A percentile compares a stretch with the other conserved stretches of the same genome.
Evolutionary conservation across 2,113 vertebrate genomes (phyloP).

Genomic region (Thamnaconus septentrionalis): DNA sequence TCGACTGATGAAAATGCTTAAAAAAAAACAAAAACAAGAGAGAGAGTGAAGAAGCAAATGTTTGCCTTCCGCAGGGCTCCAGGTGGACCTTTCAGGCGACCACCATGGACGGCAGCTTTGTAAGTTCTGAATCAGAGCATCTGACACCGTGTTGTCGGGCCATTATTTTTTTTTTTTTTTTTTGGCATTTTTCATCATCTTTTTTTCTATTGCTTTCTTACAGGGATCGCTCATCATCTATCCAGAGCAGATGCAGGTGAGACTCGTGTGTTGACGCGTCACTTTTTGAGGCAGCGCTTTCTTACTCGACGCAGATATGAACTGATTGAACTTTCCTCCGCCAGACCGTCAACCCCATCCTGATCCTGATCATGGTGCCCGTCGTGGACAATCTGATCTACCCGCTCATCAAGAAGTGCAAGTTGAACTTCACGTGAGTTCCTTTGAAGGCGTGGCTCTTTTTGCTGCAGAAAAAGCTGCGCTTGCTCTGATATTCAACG

Average conservation of each 20-base stretch:
- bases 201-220: constrained; percentile 5
- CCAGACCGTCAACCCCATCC: constrained; percentile 90
- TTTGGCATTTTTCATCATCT: not conserved
- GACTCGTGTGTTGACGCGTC: not conserved
- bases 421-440: constrained; percentile 91
- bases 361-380: constrained; percentile 89
- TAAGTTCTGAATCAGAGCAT: constrained; percentile 60
- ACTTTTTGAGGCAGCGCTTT: not conserved
- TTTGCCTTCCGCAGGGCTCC: constrained; percentile 80
- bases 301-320: not conserved
- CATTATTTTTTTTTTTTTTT: not conserved
- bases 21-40: no score
- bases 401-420: constrained; percentile 87
- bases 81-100: constrained; percentile 97
- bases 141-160: no score
- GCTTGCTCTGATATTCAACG: not conserved
- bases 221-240: constrained; percentile 84
- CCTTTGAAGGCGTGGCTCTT: not conserved
- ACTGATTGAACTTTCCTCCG: not conserved
- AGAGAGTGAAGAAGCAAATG: not conserved
- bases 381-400: constrained; percentile 82
- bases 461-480: not conserved
- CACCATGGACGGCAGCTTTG: constrained; percentile 88
- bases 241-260: constrained; percentile 97
- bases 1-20: no score